Evolutionary conservation across 2,888 invertebrate genomes (phyloP).

Genomic region (Lithophane leautieri): DNA sequence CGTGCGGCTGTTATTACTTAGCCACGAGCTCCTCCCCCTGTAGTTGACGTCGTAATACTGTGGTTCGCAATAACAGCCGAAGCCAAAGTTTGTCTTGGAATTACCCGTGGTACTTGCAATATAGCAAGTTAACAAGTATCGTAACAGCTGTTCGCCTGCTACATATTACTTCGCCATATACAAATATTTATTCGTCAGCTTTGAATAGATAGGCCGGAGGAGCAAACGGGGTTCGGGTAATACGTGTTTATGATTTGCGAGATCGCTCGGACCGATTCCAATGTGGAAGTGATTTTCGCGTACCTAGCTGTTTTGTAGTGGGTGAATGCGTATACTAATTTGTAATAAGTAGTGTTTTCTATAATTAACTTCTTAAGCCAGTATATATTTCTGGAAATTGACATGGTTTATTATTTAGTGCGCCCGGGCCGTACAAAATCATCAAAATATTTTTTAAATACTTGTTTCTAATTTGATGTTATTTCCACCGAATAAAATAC

Average conservation of each 20-base stretch:
- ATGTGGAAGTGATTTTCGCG: neutral
- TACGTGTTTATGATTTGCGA: conserved; percentile 41
- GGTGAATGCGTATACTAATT: neutral
- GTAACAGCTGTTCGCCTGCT: conserved; percentile 62
- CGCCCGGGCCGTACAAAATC: no score
- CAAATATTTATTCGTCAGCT: conserved; percentile 55
- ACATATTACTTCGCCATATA: conserved; percentile 43
- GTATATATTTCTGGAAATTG: neutral
- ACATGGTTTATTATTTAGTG: no score
- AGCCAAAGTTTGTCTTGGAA: conserved; percentile 69
- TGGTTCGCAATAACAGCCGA: conserved; percentile 64
- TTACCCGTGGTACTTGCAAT: conserved; percentile 65
- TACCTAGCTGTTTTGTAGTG: neutral
- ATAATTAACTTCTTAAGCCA: neutral
- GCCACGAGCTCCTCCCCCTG: no score
- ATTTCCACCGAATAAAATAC: no score
- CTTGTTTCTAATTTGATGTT: no score
- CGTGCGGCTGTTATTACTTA: no score
- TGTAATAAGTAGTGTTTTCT: neutral
- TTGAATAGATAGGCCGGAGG: conserved; percentile 52
- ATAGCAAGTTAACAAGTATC: conserved; percentile 67
- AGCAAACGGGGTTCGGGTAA: conserved; percentile 19
- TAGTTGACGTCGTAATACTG: conserved; percentile 54
- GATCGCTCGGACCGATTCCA: neutral
- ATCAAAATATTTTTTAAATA: no score